A percentile compares a stretch with the other conserved stretches of the same genome.
These are phyloP conservation scores for Scyliorhinus canicula DNA, from an alignment of 2,797 vertebrate species.

Conservation along the genomic window DNA sequence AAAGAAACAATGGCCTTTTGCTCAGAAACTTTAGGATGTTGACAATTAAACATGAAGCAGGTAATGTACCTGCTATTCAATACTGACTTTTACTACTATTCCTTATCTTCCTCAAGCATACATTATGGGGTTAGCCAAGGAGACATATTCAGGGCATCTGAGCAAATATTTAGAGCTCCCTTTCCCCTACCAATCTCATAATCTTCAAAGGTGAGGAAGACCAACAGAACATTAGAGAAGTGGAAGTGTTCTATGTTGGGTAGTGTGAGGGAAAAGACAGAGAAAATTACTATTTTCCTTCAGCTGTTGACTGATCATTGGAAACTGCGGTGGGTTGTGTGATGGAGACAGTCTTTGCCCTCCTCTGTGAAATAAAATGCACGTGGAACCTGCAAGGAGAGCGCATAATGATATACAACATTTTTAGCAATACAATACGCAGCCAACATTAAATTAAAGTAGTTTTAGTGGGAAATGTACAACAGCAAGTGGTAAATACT, in stretches of 20 bases:
- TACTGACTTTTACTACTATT: neutral
- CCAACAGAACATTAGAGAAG: neutral
- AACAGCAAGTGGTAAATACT: neutral
- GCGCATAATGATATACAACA: neutral
- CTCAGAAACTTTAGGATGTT: neutral
- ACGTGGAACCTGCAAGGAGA: neutral
- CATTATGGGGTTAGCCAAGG: neutral
- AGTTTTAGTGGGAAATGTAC: neutral
- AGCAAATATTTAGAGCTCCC: neutral
- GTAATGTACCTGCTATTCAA: no score
- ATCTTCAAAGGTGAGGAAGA: neutral
- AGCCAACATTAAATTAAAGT: neutral
- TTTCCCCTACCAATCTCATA: neutral
- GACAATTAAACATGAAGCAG: neutral
- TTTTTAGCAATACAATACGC: neutral
- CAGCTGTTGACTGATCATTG: neutral
- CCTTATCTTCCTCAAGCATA: neutral
- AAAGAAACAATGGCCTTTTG: neutral
- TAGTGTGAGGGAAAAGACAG: neutral
- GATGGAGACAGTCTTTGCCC: neutral
- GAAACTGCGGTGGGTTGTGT: neutral
- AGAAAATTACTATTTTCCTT: constrained; percentile 9
- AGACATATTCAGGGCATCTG: neutral
- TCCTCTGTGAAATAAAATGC: no score
- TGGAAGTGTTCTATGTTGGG: neutral